Percentiles rank a stretch among this genome's conserved stretches.
Conservation (phyloP, 1,140 invertebrate genomes). For the Pseudomyrmex dendroicus region DNA sequence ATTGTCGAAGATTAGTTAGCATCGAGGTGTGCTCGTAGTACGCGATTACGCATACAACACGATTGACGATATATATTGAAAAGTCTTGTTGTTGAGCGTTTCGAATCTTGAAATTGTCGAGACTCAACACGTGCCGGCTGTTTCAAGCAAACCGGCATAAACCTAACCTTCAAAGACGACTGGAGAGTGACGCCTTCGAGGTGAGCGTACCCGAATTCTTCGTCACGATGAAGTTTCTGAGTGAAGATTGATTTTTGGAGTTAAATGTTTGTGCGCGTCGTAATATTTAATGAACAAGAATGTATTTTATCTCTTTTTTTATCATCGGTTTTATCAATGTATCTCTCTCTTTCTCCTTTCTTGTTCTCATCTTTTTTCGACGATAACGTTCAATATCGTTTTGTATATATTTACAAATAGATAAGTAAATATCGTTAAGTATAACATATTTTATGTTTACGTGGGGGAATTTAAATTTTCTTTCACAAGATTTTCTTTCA, state of each 20-base stretch:
- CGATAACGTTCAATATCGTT: slow-evolving; percentile 21
- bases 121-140: slow-evolving; percentile 41
- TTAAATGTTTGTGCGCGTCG: no score
- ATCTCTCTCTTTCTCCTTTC: no score
- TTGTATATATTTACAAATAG: neutral
- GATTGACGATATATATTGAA: neutral
- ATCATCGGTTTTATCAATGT: neutral
- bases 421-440: no score
- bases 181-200: slow-evolving; percentile 20
- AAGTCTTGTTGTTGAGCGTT: neutral
- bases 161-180: slow-evolving; percentile 65
- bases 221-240: neutral
- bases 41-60: neutral
- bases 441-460: neutral
- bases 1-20: neutral
- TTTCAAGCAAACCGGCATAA: slow-evolving; percentile 63
- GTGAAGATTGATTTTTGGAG: no score
- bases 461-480: slow-evolving; percentile 16
- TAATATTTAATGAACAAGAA: neutral
- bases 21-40: neutral
- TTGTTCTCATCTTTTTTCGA: neutral
- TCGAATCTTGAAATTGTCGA: neutral
- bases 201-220: slow-evolving; percentile 32
- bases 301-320: no score
- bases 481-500: neutral